Base-by-base conservation (phyloP, 30 jellyfish, hydroid and myxozoan species). In the Rhopilema esculentum region DNA sequence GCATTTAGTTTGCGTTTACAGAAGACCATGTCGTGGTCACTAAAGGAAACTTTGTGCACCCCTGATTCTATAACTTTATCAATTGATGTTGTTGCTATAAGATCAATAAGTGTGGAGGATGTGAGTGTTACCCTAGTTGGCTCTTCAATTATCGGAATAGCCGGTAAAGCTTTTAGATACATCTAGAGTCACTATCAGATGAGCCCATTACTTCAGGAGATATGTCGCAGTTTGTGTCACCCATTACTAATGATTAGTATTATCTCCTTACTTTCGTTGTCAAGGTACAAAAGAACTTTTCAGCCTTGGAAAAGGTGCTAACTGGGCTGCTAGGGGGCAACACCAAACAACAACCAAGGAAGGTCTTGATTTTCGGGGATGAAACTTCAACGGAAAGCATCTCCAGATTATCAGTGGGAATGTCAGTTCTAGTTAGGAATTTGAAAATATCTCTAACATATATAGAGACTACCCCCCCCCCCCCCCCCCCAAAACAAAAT, bases 181-280 rank as follows among this genome's bases (percentile, higher is more conserved):
- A 51, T 51, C 66, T 51, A 19, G 17, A 51, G 19, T 51, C 19
- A 19, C 66, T 19, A 51, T 51, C 66, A 51, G 15, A 19, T 19
- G 66, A 51, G 19, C 66, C n/a, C n/a, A n/a, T n/a, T n/a, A n/a
- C n/a, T n/a, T n/a, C 66, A 51, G 66, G 19, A 51, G 66, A 51
- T 51, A 51, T 9, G 24, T 6, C 74, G 24, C 74, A 64, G 74
- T 64, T 64, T 64, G 74, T 20, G 8, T 6, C 74, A 27, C 74
- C 74, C 74, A 64, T 64, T 7, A 64, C n/a, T n/a, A n/a, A 51
- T 51, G 66, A 51, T 51, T 9, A 51, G 76, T 8, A 73, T 30
- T 31, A 73, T 73, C 84, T 73, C 33, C 31, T 30, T 73, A 30
- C 76, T 51, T 73, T 73, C 81, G 27, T 70, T 70, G 81, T 70